Evolutionary conservation across 2,888 invertebrate genomes (phyloP), one percentile per base, ranked within the genome.

Genomic region (Smittia sp.): DNA sequence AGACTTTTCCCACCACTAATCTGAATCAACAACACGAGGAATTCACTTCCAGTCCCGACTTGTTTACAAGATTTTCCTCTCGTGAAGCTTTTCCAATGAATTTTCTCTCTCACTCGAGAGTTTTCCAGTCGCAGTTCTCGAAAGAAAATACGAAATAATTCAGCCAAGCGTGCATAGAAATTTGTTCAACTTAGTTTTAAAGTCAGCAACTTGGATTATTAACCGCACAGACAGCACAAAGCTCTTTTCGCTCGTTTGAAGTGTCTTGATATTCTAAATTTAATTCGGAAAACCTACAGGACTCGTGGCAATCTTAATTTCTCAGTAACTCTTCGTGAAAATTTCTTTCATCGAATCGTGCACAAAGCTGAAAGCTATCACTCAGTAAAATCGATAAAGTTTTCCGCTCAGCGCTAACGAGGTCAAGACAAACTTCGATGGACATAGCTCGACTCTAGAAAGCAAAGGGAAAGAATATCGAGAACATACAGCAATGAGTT

Each of bases 401-500:
- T 46, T n/a, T 46, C 46, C 46, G 4, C 15, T 15, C 7, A 46
- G 46, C 13, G n/a, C 2, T 46, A 13, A 46, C 13, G 46, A 46
- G 46, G 46, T 46, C 46, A 46, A 46, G 46, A 32, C 4, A 46
- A 46, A 46, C 4, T 46, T 13, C 11, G 15, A 46, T n/a, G 13
- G 46, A n/a, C n/a, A n/a, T n/a, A n/a, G n/a, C n/a, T n/a, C n/a
- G n/a, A n/a, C n/a, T n/a, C n/a, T n/a, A n/a, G n/a, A n/a, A n/a
- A n/a, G n/a, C n/a, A n/a, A n/a, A n/a, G n/a, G n/a, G n/a, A n/a
- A n/a, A n/a, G n/a, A n/a, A 7, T 39, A 7, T 39, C 39, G 39
- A 11, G 39, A 39, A 39, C 7, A n/a, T n/a, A n/a, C n/a, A 68
- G 68, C 32, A 11, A 81, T 81, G 82, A 80, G 79, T 78, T 81